Percentiles rank a stretch among this genome's conserved stretches.
Evolutionary conservation across 2,113 vertebrate species (phyloP).

Genomic region (Boleophthalmus pectinirostris): DNA sequence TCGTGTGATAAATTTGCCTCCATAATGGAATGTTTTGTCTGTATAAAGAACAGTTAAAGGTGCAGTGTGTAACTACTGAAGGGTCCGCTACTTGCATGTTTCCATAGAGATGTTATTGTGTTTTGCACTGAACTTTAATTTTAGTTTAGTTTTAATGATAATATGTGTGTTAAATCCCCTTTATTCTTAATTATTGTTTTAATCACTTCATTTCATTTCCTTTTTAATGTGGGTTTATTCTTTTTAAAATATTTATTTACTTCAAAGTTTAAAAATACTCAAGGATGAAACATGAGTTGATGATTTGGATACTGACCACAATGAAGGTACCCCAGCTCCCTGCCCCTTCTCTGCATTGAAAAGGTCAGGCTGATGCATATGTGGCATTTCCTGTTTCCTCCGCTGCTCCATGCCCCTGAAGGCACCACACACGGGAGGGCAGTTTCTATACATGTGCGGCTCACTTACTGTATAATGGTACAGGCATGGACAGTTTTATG

Average conservation of each 20-base stretch:
- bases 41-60: not conserved
- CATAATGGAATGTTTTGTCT: not conserved
- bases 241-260: not conserved
- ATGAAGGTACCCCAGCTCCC: conserved; percentile 37
- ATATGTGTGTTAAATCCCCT: not conserved
- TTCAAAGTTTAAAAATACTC: not conserved
- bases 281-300: not conserved
- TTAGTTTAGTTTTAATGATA: too few relatives aligned
- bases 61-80: too few relatives aligned
- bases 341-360: conserved; percentile 24
- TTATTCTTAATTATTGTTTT: not conserved
- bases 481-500: conserved; percentile 9
- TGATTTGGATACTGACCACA: not conserved
- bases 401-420: conserved; percentile 53
- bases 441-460: conserved; percentile 35
- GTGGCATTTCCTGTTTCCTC: conserved; percentile 75
- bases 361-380: conserved; percentile 73
- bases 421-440: conserved; percentile 13
- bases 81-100: too few relatives aligned
- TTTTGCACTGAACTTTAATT: too few relatives aligned
- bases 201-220: too few relatives aligned
- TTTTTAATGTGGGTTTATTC: not conserved
- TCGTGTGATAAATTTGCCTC: conserved; percentile 14
- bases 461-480: conserved; percentile 39
- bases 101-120: too few relatives aligned